A percentile compares a stretch with the other conserved stretches of the same genome.
Conservation (phyloP, 37 sponge, comb jelly and placozoan genomes). For the Beroe ovata region DNA sequence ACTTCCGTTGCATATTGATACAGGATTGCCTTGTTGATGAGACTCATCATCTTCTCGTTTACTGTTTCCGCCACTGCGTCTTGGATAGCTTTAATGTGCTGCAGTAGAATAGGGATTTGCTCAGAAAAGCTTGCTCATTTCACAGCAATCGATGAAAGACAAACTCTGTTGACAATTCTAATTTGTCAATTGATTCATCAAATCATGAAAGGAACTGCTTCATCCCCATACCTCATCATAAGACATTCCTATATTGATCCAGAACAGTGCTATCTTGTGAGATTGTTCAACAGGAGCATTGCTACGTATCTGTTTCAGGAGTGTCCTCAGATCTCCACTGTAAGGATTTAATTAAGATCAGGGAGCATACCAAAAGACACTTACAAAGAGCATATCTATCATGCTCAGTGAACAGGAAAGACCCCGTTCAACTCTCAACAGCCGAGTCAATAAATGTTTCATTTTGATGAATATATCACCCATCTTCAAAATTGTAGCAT, state of each 20-base stretch:
- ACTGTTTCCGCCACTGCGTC: constrained; percentile 18
- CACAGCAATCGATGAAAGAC: too few species aligned
- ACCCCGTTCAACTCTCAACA: too few species aligned
- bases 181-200: too few species aligned
- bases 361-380: background rate
- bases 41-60: constrained; percentile 53
- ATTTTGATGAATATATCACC: too few species aligned
- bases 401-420: too few species aligned
- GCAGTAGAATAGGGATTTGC: too few species aligned
- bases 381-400: background rate
- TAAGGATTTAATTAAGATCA: background rate
- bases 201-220: too few species aligned
- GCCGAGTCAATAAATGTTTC: too few species aligned
- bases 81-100: constrained; percentile 63
- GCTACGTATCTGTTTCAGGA: constrained; percentile 32
- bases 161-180: too few species aligned
- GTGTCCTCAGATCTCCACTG: constrained; percentile 45
- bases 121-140: too few species aligned
- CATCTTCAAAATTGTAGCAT: too few species aligned
- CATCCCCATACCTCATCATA: constrained; percentile 40
- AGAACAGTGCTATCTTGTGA: constrained; percentile 54
- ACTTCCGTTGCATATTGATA: constrained; percentile 61
- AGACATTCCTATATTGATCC: constrained; percentile 56
- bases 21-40: constrained; percentile 49
- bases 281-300: constrained; percentile 56